Evolutionary conservation across 2,888 invertebrate species (phyloP).

Genomic region (Norana najaformis): DNA sequence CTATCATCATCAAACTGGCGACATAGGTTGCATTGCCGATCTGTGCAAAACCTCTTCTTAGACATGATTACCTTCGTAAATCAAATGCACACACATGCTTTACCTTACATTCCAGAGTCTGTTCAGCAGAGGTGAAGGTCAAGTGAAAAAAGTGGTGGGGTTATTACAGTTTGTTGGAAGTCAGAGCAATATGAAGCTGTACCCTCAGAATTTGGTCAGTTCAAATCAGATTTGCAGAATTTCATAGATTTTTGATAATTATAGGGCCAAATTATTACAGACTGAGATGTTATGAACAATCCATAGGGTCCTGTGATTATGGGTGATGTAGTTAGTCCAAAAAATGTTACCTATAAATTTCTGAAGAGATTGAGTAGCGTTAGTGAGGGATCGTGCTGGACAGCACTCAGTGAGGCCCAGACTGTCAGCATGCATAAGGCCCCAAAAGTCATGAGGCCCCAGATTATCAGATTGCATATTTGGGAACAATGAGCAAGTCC

Average conservation of each 20-base stretch:
- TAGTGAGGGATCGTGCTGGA: neutral
- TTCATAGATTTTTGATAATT: neutral
- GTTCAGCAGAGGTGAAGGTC: neutral
- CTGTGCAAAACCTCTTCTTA: neutral
- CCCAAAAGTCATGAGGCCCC: too few relatives aligned
- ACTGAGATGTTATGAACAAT: neutral
- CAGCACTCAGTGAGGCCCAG: too few relatives aligned
- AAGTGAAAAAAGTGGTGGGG: neutral
- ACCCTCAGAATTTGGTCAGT: too few relatives aligned
- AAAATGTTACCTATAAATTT: neutral
- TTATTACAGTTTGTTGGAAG: neutral
- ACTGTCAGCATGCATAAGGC: too few relatives aligned
- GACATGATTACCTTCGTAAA: neutral
- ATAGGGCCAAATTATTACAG: neutral
- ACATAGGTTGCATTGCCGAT: neutral
- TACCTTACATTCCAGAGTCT: neutral
- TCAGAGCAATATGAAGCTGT: too few relatives aligned
- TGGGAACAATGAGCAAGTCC: too few relatives aligned
- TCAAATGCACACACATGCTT: neutral
- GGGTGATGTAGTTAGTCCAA: neutral
- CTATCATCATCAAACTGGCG: neutral
- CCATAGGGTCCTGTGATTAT: too few relatives aligned
- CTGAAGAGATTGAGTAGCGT: neutral
- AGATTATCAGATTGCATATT: too few relatives aligned
- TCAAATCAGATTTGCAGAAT: too few relatives aligned